These are phyloP conservation scores for Caenorhabditis remanei DNA, from an alignment of 1,140 invertebrate genomes.

Conservation along the genomic window DNA sequence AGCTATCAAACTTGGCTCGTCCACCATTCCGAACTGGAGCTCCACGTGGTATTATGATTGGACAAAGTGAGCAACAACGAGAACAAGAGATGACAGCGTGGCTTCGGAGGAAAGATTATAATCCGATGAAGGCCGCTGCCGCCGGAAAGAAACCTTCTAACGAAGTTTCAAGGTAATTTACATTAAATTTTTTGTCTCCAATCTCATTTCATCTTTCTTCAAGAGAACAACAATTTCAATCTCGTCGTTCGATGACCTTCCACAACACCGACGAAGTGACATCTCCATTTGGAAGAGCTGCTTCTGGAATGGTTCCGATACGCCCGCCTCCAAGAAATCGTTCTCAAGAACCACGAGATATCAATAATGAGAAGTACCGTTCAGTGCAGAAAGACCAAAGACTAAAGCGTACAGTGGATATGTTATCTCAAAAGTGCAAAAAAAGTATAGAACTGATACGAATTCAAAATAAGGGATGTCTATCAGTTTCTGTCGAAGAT, in stretches of 20 bases:
- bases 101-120: conserved; percentile 69
- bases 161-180: conserved; percentile 62
- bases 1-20: conserved; percentile 17
- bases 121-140: conserved; percentile 70
- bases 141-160: conserved; percentile 65
- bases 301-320: conserved; percentile 4
- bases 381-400: conserved; percentile 5
- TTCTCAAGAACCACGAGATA: conserved; percentile 48
- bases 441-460: conserved; percentile 68
- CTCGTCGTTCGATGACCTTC: conserved; percentile 39
- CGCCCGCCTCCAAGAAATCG: conserved; percentile 7
- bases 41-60: conserved; percentile 19
- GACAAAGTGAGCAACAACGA: conserved; percentile 49
- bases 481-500: conserved; percentile 68
- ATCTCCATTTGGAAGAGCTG: conserved; percentile 4
- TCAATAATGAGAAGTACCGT: conserved; percentile 48
- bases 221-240: conserved; percentile 39
- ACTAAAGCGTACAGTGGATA: conserved; percentile 64
- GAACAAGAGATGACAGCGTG: conserved; percentile 68
- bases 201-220: not conserved
- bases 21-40: conserved; percentile 14
- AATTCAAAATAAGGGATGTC: conserved; percentile 66
- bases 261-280: conserved; percentile 16
- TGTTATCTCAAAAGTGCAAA: conserved; percentile 67
- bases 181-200: not conserved